Base-by-base conservation (phyloP, 2,888 invertebrate genomes). In the Latheticus oryzae region DNA sequence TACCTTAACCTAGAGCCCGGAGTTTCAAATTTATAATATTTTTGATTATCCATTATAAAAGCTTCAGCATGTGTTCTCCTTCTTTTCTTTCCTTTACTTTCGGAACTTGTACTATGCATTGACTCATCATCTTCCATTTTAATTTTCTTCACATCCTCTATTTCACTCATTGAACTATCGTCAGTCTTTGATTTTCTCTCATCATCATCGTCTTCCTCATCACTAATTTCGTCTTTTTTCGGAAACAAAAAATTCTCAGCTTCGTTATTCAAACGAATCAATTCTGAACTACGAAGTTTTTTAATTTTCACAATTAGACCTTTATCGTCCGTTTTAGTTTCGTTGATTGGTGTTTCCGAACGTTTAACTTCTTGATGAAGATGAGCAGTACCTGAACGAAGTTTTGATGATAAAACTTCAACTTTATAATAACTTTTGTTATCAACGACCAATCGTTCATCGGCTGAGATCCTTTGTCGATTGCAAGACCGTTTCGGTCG, bases 181-280 rank as follows among this genome's bases (percentile, higher is more conserved):
- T 50, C 37, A 19, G n/a, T 38, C 8, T 16, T 16, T 9, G 23
- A 11, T 30, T 23, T 51, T n/a, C 11, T 13, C 42, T 54, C 80
- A 32, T 82, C 79, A 8, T 76, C 74, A 61, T 83, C 84, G 0
- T 85, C 85, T 5, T 79, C 78, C 5, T 61, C 62, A 2, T 66
- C 67, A 45, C 51, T 48, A 2, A 32, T 81, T 53, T 86, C 86
- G 9, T 87, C 85, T 26, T 85, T 82, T 65, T 85, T 87, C 0
- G 91, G 89, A 72, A 93, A 93, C 85, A 93, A 87, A 73, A 93
- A 93, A 66, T 89, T 92, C 69, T 92, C 92, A 0, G 93, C 93
- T 75, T 93, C 93, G 66, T 91, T 90, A 70, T 91, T 92, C 37
- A 93, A 77, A 40, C 88, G 84, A 0, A 87, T 86, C 40, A 93